Base-by-base conservation (phyloP, 2,888 invertebrate species). In the Hololepta plana region DNA sequence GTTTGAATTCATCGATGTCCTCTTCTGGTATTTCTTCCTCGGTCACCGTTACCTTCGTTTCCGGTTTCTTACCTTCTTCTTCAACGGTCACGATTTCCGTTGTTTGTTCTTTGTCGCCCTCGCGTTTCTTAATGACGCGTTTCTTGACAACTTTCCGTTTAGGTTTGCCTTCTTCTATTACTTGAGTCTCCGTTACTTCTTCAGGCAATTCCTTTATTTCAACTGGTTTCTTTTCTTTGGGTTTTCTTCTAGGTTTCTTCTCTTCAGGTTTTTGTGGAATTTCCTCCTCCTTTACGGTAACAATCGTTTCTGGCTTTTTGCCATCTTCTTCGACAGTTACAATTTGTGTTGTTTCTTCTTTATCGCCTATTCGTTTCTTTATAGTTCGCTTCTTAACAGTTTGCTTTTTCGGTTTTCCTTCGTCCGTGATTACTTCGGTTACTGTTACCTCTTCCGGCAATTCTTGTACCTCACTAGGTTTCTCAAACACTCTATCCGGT, bases 341-440 rank as follows among this genome's bases (percentile, higher is more conserved):
- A 15, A 57, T 51, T 38, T 55, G 53, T 2, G 53, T 55, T 12
- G 49, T 45, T 39, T 56, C 49, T 32, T 47, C 38, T 34, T 51
- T 45, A 30, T 45, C 44, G 12, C 41, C 45, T 16, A 12, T 39
- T 4, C 39, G 38, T 29, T 41, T 56, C 35, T 55, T 63, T 2
- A 60, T 53, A 3, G 53, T 48, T 2, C 56, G 42, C 27, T 42
- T 42, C 15, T 43, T 34, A 38, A 14, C 46, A 22, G 23, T 35
- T 33, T 23, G 21, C 28, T 37, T 47, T 38, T 24, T 40, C 38
- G 22, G 43, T 36, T 26, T 31, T 6, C 37, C 28, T 34, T 40
- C 23, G 26, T 35, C 20, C 28, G 39, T 32, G 25, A 38, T 32
- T 27, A 50, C 46, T 38, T 56, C 51, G 4, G 43, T 32, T n/a